Evolutionary conservation across 2,797 vertebrate genomes (phyloP).

Genomic region (Monodelphis domestica): DNA sequence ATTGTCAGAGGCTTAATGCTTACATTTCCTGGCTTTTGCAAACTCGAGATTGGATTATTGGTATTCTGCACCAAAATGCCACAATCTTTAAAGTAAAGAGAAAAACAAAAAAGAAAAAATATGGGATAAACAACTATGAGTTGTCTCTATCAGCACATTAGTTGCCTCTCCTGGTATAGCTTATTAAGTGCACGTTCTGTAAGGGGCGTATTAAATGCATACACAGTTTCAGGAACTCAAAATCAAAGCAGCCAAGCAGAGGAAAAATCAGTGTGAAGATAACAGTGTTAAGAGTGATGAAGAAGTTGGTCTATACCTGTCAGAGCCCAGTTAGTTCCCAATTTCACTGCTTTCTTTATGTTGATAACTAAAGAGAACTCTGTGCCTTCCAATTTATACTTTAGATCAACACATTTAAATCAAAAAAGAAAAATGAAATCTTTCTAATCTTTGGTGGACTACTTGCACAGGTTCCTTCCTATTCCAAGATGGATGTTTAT

Average conservation of each 20-base stretch:
- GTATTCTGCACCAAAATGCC: background rate
- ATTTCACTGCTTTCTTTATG: background rate
- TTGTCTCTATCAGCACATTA: background rate
- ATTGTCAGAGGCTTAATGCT: background rate
- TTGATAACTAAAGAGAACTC: background rate
- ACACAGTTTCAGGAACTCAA: background rate
- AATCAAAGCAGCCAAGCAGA: background rate
- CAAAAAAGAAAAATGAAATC: background rate
- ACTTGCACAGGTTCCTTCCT: background rate
- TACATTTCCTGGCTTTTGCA: background rate
- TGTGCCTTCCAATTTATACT: background rate
- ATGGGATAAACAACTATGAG: background rate
- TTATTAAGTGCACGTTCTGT: background rate
- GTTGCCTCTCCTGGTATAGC: background rate
- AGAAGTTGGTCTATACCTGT: background rate
- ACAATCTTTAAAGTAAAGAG: constrained; percentile 3
- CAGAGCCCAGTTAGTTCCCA: background rate
- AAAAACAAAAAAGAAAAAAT: background rate
- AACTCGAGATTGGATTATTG: rapidly evolving
- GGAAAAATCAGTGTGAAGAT: background rate
- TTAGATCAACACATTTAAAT: background rate
- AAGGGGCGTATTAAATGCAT: background rate
- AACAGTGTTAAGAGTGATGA: background rate
- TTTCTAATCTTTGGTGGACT: background rate
- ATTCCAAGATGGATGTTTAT: background rate